Base-by-base conservation (phyloP, 2,797 vertebrate species). In the Taenioides sp. region DNA sequence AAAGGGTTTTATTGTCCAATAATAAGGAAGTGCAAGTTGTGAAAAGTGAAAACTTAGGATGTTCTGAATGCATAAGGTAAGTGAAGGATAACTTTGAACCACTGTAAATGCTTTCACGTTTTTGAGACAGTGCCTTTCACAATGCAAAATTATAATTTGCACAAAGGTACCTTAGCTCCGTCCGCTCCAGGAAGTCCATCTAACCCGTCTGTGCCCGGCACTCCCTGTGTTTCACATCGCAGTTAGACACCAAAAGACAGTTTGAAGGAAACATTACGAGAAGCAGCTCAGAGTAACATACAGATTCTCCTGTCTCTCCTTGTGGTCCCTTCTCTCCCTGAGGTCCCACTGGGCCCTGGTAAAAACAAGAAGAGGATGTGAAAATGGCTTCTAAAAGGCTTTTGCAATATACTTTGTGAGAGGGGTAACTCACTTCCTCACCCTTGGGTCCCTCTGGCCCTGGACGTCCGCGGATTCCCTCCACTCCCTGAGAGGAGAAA, bases 381-480 rank as follows among this genome's bases (percentile, higher is more conserved):
- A 54, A 67, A 25, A 58, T 54, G 4, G 11, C 22, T 28, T 61
- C 75, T 0, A 22, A 47, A 34, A 43, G 1, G 47, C 6, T 11
- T 67, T 64, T 47, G 2, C 5, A 59, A 23, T 9, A 59, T 27
- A 59, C 12, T 2, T 22, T 27, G 50, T 17, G 64, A 14, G 22
- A 11, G n/a, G 37, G 1, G 14, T 16, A 5, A 72, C 91, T 93
- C 77, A 95, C 94, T 37, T 91, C 88, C 0, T 94, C 92, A 3
- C 94, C 94, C 79, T 93, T 94, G 0, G 84, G 80, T 0, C 94
- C 94, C 9, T 86, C 75, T 69, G 91, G 67, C 74, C 94, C 94
- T 65, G 86, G 89, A 43, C 92, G 91, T 75, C 94, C 94, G 77
- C 93, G 89, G 70, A 92, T 75, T 69, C 94, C 94, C 83, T 95